A percentile compares a stretch with the other conserved stretches of the same genome.
Conservation (phyloP, 2,797 vertebrate genomes). For the Rhabdomys pumilio region DNA sequence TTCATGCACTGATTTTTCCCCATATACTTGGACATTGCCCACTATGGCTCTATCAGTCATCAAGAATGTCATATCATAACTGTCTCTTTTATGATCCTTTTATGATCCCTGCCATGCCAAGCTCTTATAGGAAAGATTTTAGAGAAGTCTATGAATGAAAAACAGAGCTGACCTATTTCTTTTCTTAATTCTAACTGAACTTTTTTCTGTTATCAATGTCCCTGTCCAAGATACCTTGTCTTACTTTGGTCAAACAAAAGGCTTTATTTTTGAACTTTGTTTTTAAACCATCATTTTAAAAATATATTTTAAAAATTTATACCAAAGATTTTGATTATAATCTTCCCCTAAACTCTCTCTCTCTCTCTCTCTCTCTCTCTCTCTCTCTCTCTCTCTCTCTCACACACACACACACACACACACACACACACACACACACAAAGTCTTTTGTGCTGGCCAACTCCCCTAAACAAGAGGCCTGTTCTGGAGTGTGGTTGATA, state of each 20-base stretch:
- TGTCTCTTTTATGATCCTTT: slow-evolving; percentile 28
- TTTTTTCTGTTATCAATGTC: background rate
- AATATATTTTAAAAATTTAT: background rate
- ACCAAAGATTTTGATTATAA: no score
- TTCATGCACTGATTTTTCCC: background rate
- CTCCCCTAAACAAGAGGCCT: background rate
- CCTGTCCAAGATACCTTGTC: background rate
- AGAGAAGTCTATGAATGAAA: background rate
- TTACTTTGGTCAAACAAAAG: background rate
- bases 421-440: background rate
- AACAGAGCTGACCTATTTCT: background rate
- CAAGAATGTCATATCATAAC: background rate
- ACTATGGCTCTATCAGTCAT: slow-evolving; percentile 7
- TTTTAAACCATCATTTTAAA: background rate
- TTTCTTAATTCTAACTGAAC: slow-evolving; percentile 28
- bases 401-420: background rate
- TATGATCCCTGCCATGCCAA: background rate
- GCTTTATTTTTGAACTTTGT: background rate
- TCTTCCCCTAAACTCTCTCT: background rate
- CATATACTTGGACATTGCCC: background rate
- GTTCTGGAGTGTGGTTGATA: background rate
- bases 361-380: no score
- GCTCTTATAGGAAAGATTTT: background rate
- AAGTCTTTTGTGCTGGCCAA: background rate
- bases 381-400: no score